Base-by-base conservation (phyloP, 2,888 invertebrate genomes). In the Helleia helle region DNA sequence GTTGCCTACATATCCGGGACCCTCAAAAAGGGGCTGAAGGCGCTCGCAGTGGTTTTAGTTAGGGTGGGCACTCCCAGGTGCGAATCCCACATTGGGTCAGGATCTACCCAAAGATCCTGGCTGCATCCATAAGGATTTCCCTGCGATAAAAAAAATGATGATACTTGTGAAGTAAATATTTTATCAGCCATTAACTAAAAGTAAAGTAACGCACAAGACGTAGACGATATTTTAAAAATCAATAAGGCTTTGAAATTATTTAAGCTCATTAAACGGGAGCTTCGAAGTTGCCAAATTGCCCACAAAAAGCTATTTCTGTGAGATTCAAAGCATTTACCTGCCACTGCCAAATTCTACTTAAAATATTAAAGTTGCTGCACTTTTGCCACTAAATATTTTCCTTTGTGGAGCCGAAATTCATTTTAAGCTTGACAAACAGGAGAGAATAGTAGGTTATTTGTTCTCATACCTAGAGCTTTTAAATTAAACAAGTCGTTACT, bases 221-320 rank as follows among this genome's bases (percentile, higher is more conserved):
- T 3, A 22, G 6, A 22, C 4, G 5, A 7, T 22, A 8, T 18
- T n/a, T 11, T 25, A 14, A 15, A 40, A 40, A 31, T 40, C 31
- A 26, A 31, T 25, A 25, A 14, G 18, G 40, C 40, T 40, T 40
- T 22, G 18, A 44, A 49, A 38, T 47, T 44, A 38, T 43, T 41
- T 65, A 61, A 62, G 57, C 62, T 57, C 59, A 60, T 66, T 63
- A 60, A 49, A 54, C 54, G 51, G 47, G 47, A 47, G 52, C 38
- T 25, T 12, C 28, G 26, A 37, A 47, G 38, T 43, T 40, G 37
- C 41, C 31, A 36, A 44, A 45, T 36, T n/a, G 44, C 36, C 44
- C 47, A 48, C 48, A 49, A 51, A 50, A 43, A 47, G 36, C 44
- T 49, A 45, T 45, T 48, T 47, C 44, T 34, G 27, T 38, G 17